Conservation (phyloP, 1,140 invertebrate species). For the Papilio polytes region DNA sequence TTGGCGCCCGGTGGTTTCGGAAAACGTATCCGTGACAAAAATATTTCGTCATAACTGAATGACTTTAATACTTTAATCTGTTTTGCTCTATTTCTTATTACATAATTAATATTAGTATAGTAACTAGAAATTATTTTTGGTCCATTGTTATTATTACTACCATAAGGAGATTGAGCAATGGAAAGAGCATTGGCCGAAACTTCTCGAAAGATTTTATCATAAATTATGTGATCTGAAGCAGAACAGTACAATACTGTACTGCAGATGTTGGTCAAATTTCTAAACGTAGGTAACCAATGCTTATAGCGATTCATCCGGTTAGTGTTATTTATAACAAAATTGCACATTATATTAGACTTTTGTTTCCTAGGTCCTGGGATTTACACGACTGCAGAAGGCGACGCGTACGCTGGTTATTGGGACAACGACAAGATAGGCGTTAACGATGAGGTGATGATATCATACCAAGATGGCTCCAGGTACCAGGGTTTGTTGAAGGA, state of each 20-base stretch:
- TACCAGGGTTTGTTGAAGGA: slow-evolving; percentile 68
- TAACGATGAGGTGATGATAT: slow-evolving; percentile 58
- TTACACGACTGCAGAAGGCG: slow-evolving; percentile 76
- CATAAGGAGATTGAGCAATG: not conserved
- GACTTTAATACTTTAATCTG: not conserved
- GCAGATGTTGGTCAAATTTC: not conserved
- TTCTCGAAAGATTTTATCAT: no score
- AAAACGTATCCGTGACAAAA: slow-evolving; percentile 15
- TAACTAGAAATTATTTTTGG: not conserved
- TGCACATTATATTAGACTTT: not conserved
- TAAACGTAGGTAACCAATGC: not conserved
- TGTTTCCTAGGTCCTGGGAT: slow-evolving; percentile 62
- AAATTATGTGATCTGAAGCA: slow-evolving; percentile 6
- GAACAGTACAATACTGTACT: not conserved
- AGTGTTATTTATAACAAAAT: slow-evolving; percentile 12
- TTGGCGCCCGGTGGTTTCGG: not conserved
- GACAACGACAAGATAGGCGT: slow-evolving; percentile 61
- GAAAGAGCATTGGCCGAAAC: not conserved
- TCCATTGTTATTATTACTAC: not conserved
- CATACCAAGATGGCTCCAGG: slow-evolving; percentile 61
- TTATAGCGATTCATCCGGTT: not conserved
- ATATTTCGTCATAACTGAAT: not conserved
- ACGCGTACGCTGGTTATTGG: slow-evolving; percentile 69
- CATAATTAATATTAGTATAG: not conserved
- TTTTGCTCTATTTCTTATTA: not conserved